Evolutionary conservation across 1,140 invertebrate genomes (phyloP).

Genomic region (Stegodyphus mimosarum): DNA sequence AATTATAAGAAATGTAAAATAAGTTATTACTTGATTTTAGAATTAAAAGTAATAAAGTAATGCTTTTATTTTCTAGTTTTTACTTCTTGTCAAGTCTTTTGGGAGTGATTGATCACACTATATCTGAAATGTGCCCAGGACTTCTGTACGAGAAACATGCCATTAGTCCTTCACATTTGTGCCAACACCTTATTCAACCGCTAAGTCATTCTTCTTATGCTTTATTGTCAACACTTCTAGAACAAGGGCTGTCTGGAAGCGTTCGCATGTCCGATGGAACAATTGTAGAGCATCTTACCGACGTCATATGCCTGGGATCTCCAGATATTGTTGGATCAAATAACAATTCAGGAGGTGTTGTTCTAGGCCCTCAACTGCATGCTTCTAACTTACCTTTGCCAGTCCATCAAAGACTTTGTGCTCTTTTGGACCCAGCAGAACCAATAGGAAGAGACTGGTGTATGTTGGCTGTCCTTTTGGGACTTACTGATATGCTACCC

Average conservation of each 20-base stretch:
- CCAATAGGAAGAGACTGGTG: slow-evolving; percentile 86
- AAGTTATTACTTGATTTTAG: background rate
- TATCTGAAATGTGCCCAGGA: slow-evolving; percentile 76
- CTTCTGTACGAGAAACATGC: slow-evolving; percentile 76
- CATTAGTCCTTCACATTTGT: slow-evolving; percentile 75
- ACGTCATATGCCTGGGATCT: slow-evolving; percentile 79
- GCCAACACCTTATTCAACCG: slow-evolving; percentile 71
- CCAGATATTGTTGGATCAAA: slow-evolving; percentile 67
- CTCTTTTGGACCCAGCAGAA: slow-evolving; percentile 82
- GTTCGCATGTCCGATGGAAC: slow-evolving; percentile 74
- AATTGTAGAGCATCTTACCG: slow-evolving; percentile 75
- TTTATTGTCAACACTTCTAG: slow-evolving; percentile 74
- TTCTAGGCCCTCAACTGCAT: slow-evolving; percentile 70
- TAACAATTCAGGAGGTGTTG: background rate
- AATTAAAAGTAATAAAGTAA: background rate
- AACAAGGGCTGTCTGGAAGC: slow-evolving; percentile 65
- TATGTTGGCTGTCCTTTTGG: slow-evolving; percentile 80
- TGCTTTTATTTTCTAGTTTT: slow-evolving; percentile 69
- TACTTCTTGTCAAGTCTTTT: slow-evolving; percentile 81
- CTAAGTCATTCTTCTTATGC: slow-evolving; percentile 75
- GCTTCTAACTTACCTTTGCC: slow-evolving; percentile 71
- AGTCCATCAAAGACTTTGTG: slow-evolving; percentile 70
- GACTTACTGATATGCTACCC: slow-evolving; percentile 74
- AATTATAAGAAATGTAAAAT: background rate
- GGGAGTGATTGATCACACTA: slow-evolving; percentile 76